Evolutionary conservation across 2,113 vertebrate species (phyloP), one percentile per base, ranked within the genome.

Genomic region (Microtus montanus): DNA sequence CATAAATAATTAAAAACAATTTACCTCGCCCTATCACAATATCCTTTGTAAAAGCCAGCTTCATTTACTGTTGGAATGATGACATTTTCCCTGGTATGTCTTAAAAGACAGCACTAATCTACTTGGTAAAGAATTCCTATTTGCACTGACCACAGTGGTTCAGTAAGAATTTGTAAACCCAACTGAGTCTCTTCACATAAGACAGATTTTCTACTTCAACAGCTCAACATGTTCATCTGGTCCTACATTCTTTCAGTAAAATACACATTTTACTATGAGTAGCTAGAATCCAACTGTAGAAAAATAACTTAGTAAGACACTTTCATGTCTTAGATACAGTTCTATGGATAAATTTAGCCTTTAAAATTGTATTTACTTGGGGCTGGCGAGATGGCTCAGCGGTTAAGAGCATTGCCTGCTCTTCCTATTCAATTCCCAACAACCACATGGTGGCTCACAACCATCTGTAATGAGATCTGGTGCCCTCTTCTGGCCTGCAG

Each of bases 61-160:
- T 88, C 44, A 79, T 0, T 78, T n/a, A 49, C 52, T 77, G 66
- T n/a, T 75, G 94, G 68, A 77, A 88, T 15, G 28, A 41, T 28
- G 71, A 79, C 70, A 61, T 83, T 71, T 73, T 26, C 8, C 33
- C 35, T 83, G 26, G 13, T 30, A 19, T 66, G 77, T 87, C 93
- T 96, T 74, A 87, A 89, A 92, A 89, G 70, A 79, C 61, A 88
- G 15, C 74, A 92, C 66, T 66, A 17, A 17, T 24, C 33, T 74
- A 70, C 26, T 33, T 78, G 19, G 5, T 33, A 87, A 10, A 71
- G 20, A 71, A 89, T 79, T 30, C 41, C 73, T 87, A 33, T 38
- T 49, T 26, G 20, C 41, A 64, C 6, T 91, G 78, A 79, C 5
- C 84, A 79, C 49, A 92, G 38, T 88, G 22, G 19, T 35, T 26